Evolutionary conservation across 1,140 invertebrate species (phyloP).

Genomic region (Saxidomus purpurata): DNA sequence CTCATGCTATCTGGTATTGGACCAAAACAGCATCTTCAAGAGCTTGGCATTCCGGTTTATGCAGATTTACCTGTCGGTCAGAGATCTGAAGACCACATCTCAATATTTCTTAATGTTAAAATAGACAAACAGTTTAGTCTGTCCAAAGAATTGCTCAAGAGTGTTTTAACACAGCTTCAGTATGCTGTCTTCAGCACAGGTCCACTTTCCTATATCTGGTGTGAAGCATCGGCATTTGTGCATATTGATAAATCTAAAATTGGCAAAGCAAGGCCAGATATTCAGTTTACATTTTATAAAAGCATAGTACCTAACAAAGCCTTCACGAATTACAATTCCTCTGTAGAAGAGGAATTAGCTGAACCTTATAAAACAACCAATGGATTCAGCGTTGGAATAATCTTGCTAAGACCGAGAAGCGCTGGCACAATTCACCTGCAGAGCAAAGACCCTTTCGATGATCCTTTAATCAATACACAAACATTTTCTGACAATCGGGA

Average conservation of each 20-base stretch:
- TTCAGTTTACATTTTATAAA: background rate
- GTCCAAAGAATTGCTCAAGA: background rate
- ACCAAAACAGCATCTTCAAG: slow-evolving; percentile 85
- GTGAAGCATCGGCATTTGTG: background rate
- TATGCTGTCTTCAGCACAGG: slow-evolving; percentile 9
- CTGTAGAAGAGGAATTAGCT: background rate
- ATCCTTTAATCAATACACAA: background rate
- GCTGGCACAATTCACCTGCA: background rate
- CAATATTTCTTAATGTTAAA: background rate
- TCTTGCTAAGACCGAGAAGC: slow-evolving; percentile 8
- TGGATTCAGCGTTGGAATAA: background rate
- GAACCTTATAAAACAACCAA: too few species aligned
- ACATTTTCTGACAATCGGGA: background rate
- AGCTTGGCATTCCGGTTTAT: slow-evolving; percentile 1
- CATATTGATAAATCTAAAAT: background rate
- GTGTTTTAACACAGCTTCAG: background rate
- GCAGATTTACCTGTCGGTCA: slow-evolving; percentile 40
- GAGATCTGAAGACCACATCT: background rate
- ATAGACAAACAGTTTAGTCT: background rate
- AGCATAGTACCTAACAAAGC: background rate
- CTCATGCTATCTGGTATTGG: slow-evolving; percentile 96
- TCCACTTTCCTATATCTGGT: too few species aligned
- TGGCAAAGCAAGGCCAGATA: background rate
- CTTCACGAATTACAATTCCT: background rate
- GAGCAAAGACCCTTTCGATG: slow-evolving; percentile 9